These are phyloP conservation scores for Bungarus multicinctus DNA, from an alignment of 2,113 vertebrate species.

Conservation along the genomic window DNA sequence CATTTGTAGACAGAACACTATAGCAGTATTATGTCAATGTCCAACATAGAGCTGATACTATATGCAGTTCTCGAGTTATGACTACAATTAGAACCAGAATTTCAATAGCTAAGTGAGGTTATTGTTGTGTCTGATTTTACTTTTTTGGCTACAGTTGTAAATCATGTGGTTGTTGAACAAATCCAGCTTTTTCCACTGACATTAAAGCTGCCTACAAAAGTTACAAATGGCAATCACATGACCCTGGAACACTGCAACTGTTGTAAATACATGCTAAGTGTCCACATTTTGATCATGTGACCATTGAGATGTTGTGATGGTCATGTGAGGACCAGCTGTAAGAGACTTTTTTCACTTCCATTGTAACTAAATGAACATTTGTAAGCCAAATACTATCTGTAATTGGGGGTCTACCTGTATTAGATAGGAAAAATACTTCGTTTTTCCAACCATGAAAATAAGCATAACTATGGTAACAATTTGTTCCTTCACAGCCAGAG, in stretches of 20 bases:
- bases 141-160: background rate
- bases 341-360: background rate
- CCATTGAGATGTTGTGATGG: background rate
- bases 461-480: background rate
- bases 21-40: background rate
- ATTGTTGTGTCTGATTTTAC: background rate
- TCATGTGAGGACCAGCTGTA: background rate
- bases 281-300: background rate
- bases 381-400: background rate
- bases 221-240: background rate
- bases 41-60: background rate
- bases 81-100: background rate
- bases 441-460: constrained; percentile 1
- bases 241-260: background rate
- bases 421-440: background rate
- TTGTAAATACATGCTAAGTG: background rate
- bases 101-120: background rate
- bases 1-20: background rate
- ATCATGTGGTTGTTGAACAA: background rate
- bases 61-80: background rate
- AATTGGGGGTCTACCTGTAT: background rate
- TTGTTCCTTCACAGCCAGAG: background rate
- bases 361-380: background rate
- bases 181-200: background rate
- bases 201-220: background rate